Percentiles rank a stretch among this genome's conserved stretches.
Conservation (phyloP, 2,113 vertebrate species). For the Alaudala cheleensis region DNA sequence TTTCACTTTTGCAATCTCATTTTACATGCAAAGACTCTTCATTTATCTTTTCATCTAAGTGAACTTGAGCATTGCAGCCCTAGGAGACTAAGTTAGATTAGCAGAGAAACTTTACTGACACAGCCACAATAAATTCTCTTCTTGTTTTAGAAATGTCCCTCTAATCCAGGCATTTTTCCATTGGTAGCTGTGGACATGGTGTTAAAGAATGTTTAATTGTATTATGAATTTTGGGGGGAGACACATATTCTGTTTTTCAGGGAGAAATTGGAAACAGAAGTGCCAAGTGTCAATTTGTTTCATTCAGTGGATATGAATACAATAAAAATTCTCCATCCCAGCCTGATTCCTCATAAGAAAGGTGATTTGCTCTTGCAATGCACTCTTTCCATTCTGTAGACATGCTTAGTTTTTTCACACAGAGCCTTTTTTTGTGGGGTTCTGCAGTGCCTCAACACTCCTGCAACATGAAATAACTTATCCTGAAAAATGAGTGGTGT, state of each 20-base stretch:
- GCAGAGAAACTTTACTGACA: background rate
- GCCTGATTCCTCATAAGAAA: background rate
- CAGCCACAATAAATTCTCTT: slow-evolving; percentile 3
- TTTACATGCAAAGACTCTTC: background rate
- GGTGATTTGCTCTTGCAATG: background rate
- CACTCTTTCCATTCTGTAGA: background rate
- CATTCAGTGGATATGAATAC: background rate
- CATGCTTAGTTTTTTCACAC: background rate
- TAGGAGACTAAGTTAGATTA: slow-evolving; percentile 24
- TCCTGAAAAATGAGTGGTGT: background rate
- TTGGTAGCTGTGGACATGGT: background rate
- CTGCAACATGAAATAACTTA: background rate
- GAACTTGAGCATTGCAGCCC: background rate
- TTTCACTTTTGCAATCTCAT: background rate
- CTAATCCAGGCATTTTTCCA: slow-evolving; percentile 1
- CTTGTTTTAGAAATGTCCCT: background rate
- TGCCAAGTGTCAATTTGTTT: background rate
- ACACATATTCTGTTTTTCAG: background rate
- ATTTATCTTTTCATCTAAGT: slow-evolving; percentile 3
- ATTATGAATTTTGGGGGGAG: background rate
- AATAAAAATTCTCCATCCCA: background rate
- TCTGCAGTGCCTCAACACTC: background rate
- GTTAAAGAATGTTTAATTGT: background rate
- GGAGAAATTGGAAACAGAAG: slow-evolving; percentile 14
- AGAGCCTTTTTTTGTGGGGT: background rate